Evolutionary conservation across 2,113 vertebrate genomes (phyloP).

Genomic region (Ailuropoda melanoleuca): DNA sequence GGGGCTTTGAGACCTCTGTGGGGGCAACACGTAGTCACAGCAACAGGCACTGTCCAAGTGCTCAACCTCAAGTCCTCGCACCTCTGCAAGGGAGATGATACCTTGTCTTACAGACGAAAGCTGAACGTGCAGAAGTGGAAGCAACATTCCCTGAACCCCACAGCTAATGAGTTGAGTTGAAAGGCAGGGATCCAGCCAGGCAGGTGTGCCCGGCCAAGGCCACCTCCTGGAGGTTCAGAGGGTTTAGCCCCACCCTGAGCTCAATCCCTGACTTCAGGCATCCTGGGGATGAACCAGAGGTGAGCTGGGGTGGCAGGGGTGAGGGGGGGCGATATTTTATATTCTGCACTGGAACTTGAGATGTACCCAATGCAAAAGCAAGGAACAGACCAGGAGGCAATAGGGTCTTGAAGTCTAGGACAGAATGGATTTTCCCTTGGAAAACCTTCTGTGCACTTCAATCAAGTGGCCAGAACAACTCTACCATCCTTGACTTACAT

Average conservation of each 20-base stretch:
- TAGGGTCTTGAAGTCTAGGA: background rate
- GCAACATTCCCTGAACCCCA: background rate
- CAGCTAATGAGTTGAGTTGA: background rate
- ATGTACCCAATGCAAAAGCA: background rate
- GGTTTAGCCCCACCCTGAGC: background rate
- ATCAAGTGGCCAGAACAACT: background rate
- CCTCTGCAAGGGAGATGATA: background rate
- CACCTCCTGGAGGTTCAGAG: background rate
- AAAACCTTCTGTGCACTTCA: background rate
- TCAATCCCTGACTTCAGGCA: background rate
- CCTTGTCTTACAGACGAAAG: background rate
- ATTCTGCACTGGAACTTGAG: background rate
- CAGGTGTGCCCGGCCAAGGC: background rate
- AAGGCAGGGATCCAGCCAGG: background rate
- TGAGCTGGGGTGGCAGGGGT: too few species aligned
- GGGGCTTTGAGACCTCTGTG: background rate
- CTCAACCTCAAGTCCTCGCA: rapidly evolving
- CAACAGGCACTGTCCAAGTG: background rate
- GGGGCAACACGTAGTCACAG: background rate
- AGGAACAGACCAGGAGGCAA: background rate
- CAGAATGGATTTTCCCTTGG: background rate
- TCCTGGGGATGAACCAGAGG: background rate
- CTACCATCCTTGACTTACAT: background rate
- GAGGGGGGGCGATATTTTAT: background rate
- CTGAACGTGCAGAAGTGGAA: background rate